Percentiles rank a stretch among this genome's conserved stretches.
Evolutionary conservation across 2,888 invertebrate species (phyloP).

Genomic region (Myopa testacea): DNA sequence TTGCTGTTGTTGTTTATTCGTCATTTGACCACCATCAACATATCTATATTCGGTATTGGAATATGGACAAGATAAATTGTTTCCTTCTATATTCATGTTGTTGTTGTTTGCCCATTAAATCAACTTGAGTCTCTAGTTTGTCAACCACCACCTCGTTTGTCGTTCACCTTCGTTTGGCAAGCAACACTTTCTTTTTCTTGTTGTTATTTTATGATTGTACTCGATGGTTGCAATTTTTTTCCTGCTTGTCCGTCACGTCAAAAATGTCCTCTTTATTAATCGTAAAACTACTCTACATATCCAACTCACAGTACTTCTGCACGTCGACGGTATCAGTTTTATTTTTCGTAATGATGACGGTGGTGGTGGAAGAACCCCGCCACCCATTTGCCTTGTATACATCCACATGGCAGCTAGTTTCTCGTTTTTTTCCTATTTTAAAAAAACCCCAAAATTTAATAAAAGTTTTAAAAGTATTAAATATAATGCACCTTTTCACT

Average conservation of each 20-base stretch:
- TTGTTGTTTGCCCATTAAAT: neutral
- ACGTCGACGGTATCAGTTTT: conserved; percentile 63
- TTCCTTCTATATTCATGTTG: neutral
- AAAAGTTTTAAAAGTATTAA: conserved; percentile 1
- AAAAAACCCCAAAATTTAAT: neutral
- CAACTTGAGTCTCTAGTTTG: too few species aligned
- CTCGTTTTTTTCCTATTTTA: conserved; percentile 55
- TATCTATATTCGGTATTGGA: neutral
- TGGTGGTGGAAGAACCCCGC: conserved; percentile 40
- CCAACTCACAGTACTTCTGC: conserved; percentile 54
- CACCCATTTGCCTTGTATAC: conserved; percentile 59
- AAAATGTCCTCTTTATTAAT: neutral
- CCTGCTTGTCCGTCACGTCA: neutral
- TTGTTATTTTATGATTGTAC: too few species aligned
- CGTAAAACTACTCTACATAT: neutral
- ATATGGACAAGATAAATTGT: neutral
- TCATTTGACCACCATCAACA: neutral
- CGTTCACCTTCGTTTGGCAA: too few species aligned
- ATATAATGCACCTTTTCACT: conserved; percentile 57
- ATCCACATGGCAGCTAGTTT: conserved; percentile 65
- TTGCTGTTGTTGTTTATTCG: too few species aligned
- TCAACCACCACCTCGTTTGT: too few species aligned
- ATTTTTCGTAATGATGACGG: conserved; percentile 48
- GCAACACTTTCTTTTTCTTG: too few species aligned
- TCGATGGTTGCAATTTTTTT: too few species aligned